Evolutionary conservation across 2,888 invertebrate genomes (phyloP), one percentile per base, ranked within the genome.

Genomic region (Capitulum mitella): DNA sequence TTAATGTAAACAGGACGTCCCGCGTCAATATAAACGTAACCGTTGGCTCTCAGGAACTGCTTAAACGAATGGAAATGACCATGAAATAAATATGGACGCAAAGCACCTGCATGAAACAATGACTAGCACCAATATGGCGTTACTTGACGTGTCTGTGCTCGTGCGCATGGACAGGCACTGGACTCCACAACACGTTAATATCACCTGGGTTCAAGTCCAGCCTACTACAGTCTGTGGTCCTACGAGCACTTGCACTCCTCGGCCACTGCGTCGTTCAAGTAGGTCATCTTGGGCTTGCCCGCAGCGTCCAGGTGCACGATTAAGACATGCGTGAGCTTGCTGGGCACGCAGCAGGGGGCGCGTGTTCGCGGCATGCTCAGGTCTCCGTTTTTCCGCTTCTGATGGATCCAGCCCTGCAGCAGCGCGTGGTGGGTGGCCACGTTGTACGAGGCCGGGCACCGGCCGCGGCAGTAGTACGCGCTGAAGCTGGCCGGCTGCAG

Each of bases 311-410:
- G 88, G 83, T 91, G 89, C 51, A 92, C 85, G 80, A 92, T 89
- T 83, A 91, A 89, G 78, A 92, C 85, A 79, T 90, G 88, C 48
- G 89, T 87, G 77, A 92, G 87, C 83, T 90, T 90, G 61, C 90
- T 90, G 0, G 92, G 91, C 0, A 91, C 90, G 85, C 92, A 92
- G 83, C 92, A 92, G 0, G 90, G n/a, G n/a, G n/a, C n/a, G n/a
- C n/a, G n/a, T n/a, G n/a, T 90, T 78, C 89, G 88, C 3, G 89
- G 89, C 32, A 83, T 82, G 19, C 22, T 22, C 5, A 26, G 70
- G 26, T 40, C 37, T 32, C 64, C 64, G 16, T 19, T 34, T 1
- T 80, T 80, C 58, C 79, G 79, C 84, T 89, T 88, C 83, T 89
- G 89, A 88, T 90, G 90, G 82, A 92, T 88, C 16, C 91, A 85